Conservation (phyloP, 1,140 invertebrate genomes). For the Ylistrum balloti region DNA sequence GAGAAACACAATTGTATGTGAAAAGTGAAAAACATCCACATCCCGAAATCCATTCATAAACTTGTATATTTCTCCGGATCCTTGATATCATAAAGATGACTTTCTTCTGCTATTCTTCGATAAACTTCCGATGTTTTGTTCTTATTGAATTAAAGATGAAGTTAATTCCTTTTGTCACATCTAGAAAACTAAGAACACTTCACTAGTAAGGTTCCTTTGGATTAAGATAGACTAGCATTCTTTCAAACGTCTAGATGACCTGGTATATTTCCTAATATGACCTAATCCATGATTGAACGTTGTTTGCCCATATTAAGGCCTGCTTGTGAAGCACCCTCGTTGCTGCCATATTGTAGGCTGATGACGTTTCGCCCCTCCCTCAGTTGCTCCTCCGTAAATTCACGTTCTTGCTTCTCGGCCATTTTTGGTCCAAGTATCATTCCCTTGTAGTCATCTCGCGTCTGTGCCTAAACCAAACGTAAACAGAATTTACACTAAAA, state of each 20-base stretch:
- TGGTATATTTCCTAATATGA: background rate
- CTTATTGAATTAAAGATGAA: no score
- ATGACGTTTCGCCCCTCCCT: conserved; percentile 92
- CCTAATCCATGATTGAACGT: conserved; percentile 79
- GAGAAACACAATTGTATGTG: no score
- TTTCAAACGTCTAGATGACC: background rate
- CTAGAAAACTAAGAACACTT: no score
- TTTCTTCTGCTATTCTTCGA: no score
- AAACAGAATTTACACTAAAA: background rate
- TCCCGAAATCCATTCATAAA: no score
- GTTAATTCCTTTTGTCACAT: no score
- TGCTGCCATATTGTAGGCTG: conserved; percentile 95
- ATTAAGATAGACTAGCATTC: no score
- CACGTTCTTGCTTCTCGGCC: conserved; percentile 87
- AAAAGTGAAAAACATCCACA: no score
- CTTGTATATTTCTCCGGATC: no score
- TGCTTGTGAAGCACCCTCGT: conserved; percentile 87
- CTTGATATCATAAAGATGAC: no score
- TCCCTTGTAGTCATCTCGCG: conserved; percentile 93
- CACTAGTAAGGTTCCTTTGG: no score
- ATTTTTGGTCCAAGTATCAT: conserved; percentile 86
- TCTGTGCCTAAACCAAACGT: conserved; percentile 87
- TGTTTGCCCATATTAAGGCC: conserved; percentile 94
- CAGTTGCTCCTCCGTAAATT: conserved; percentile 94
- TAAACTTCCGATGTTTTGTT: no score